Percentiles rank a stretch among this genome's conserved stretches.
Conservation (phyloP, 2,797 vertebrate genomes). For the Huso huso region DNA sequence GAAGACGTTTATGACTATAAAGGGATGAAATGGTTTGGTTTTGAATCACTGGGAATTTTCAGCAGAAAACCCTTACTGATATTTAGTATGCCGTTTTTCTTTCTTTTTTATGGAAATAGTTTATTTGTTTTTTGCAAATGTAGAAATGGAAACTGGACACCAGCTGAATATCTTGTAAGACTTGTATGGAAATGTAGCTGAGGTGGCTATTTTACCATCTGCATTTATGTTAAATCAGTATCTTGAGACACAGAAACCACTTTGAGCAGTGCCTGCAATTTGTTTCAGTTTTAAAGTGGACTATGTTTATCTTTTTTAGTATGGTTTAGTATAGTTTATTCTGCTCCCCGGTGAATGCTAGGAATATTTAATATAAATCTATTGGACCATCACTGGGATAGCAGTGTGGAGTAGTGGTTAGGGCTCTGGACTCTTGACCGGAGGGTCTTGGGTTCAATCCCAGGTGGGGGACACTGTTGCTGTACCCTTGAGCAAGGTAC, state of each 20-base stretch:
- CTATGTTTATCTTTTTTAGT: neutral
- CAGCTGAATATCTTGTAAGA: neutral
- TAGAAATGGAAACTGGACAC: neutral
- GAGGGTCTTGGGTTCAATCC: no score
- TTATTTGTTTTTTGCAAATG: neutral
- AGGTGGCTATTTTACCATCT: no score
- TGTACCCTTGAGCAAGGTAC: slow-evolving; percentile 4
- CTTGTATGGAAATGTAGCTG: neutral
- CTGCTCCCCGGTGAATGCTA: slow-evolving; percentile 12
- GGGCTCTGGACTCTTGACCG: no score
- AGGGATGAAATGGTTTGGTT: no score
- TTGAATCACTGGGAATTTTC: neutral
- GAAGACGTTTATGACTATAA: neutral
- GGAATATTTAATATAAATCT: slow-evolving; percentile 23
- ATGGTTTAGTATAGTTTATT: slow-evolving; percentile 4
- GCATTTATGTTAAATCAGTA: no score
- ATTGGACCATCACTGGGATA: slow-evolving; percentile 36
- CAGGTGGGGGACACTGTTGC: neutral
- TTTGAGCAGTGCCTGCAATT: no score
- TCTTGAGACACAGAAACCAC: no score
- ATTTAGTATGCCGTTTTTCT: neutral
- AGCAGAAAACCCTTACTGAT: no score
- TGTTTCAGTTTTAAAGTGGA: no score
- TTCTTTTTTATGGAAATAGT: no score
- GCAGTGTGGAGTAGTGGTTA: no score